Evolutionary conservation across 37 sponge, comb jelly and placozoan genomes (phyloP).

Genomic region (Petrosia ficiformis): DNA sequence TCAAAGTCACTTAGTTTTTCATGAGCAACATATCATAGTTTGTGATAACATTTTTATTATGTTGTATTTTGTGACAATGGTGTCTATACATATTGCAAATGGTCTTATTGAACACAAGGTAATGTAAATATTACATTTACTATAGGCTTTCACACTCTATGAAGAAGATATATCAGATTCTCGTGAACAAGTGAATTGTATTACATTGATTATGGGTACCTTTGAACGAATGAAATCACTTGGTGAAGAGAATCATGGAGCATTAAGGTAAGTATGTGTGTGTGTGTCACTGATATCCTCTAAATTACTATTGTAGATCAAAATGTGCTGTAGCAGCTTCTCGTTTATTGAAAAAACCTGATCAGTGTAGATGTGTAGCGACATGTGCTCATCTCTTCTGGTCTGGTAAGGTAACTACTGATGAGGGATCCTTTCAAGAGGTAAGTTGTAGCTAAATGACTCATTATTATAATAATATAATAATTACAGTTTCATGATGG

Average conservation of each 20-base stretch:
- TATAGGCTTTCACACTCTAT: conserved; percentile 88
- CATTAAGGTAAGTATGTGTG: conserved; percentile 49
- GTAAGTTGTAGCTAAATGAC: conserved; percentile 5
- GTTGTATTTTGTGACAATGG: too few species aligned
- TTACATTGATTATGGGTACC: conserved; percentile 87
- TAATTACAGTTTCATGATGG: conserved; percentile 73
- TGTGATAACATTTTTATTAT: too few species aligned
- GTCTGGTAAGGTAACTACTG: conserved; percentile 66
- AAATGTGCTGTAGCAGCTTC: conserved; percentile 88
- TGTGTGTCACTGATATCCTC: not conserved
- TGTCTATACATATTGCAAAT: too few species aligned
- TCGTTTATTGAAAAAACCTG: conserved; percentile 96
- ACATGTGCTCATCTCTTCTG: conserved; percentile 95
- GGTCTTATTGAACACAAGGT: too few species aligned
- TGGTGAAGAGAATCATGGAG: conserved; percentile 98
- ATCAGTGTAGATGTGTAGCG: conserved; percentile 94
- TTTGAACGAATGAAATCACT: conserved; percentile 89
- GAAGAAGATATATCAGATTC: conserved; percentile 95
- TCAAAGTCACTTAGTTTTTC: too few species aligned
- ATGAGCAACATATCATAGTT: too few species aligned
- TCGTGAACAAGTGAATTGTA: conserved; percentile 84
- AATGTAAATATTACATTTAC: not conserved
- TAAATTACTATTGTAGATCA: conserved; percentile 6
- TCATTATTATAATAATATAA: too few species aligned
- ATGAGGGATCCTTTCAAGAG: conserved; percentile 26